These are phyloP conservation scores for Anisognathus igniventris DNA, from an alignment of 2,797 vertebrate species.

Conservation along the genomic window DNA sequence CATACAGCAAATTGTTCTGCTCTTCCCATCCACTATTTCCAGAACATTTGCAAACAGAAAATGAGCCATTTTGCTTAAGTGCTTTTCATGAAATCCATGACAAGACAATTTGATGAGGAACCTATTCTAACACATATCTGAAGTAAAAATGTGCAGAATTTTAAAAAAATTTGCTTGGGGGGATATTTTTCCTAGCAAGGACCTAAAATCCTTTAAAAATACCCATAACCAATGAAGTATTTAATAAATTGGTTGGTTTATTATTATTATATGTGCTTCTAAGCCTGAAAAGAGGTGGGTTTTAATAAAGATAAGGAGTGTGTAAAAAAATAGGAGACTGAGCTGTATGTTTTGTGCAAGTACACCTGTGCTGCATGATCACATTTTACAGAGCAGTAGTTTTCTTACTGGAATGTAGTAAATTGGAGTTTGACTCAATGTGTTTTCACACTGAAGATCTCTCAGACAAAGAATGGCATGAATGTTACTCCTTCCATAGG, in stretches of 20 bases:
- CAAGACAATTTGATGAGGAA: not conserved
- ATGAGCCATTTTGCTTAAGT: not conserved
- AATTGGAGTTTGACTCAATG: not conserved
- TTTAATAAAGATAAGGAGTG: not conserved
- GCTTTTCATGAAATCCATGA: not conserved
- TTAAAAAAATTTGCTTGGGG: rapidly evolving
- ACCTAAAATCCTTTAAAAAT: not conserved
- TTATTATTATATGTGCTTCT: not conserved
- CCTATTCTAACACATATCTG: not conserved
- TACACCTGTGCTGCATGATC: not conserved
- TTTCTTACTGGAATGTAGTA: not conserved
- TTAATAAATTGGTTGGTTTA: not conserved
- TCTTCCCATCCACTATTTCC: not conserved
- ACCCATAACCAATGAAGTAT: not conserved
- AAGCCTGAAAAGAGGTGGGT: not conserved
- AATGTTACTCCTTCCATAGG: not conserved
- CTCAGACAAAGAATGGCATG: not conserved
- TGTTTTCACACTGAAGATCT: not conserved
- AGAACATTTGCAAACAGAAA: not conserved
- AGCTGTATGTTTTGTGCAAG: not conserved
- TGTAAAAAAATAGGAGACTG: not conserved
- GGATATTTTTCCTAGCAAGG: not conserved
- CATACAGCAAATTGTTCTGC: not conserved
- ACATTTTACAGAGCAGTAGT: not conserved
- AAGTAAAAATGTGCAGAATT: not conserved